Percentiles rank a stretch among this genome's conserved stretches.
Evolutionary conservation across 2,113 vertebrate genomes (phyloP).

Genomic region (Oreocharis arfaki): DNA sequence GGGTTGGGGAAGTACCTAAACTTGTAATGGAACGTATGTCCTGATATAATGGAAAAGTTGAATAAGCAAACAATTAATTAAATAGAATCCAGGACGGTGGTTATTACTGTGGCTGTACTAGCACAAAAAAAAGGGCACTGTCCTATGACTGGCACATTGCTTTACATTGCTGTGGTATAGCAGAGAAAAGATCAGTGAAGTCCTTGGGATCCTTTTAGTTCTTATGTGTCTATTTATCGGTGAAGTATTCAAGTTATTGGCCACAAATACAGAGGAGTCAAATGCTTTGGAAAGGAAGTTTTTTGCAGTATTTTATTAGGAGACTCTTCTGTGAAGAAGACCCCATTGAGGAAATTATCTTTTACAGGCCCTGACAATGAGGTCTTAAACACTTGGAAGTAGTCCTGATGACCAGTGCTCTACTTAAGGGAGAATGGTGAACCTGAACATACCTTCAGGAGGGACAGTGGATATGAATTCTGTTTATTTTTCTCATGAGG

Average conservation of each 20-base stretch:
- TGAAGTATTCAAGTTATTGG: not conserved
- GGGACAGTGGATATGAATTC: not conserved
- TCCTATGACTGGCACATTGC: not conserved
- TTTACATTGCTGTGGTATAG: not conserved
- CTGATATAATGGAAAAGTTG: not conserved
- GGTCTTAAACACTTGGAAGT: not conserved
- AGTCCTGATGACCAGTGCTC: not conserved
- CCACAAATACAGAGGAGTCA: not conserved
- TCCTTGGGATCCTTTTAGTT: not conserved
- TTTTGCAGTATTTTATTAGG: not conserved
- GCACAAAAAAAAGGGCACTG: not conserved
- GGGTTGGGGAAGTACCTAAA: not conserved
- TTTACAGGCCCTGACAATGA: not conserved
- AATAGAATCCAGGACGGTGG: not conserved
- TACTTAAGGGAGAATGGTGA: not conserved
- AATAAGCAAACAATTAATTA: not conserved
- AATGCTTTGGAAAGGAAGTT: not conserved
- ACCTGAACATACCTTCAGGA: not conserved
- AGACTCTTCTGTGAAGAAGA: not conserved
- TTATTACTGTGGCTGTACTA: not conserved
- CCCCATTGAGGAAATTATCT: not conserved
- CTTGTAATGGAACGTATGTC: not conserved
- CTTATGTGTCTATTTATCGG: not conserved
- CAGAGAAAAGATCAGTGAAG: not conserved
- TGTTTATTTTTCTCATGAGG: not conserved